These are phyloP conservation scores for Xestia rhomboidea DNA, from an alignment of 2,888 invertebrate genomes.

Conservation along the genomic window DNA sequence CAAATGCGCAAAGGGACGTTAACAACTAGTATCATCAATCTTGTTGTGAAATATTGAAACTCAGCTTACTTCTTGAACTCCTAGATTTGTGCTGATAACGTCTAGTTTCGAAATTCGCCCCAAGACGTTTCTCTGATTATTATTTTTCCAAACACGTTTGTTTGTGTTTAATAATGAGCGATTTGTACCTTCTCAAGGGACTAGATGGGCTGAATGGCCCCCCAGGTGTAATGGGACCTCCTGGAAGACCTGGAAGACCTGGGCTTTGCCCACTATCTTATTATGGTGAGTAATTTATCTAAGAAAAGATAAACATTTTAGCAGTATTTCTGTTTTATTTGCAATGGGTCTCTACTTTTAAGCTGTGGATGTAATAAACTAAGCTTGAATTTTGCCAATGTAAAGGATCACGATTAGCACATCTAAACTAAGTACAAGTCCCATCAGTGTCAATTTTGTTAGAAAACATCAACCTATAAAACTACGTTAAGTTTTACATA, in stretches of 20 bases:
- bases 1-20: neutral
- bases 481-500: too few relatives aligned
- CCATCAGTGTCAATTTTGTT: too few relatives aligned
- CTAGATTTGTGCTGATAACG: neutral
- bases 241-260: constrained; percentile 16
- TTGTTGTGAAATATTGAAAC: neutral
- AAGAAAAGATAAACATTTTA: neutral
- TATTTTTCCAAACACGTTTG: neutral
- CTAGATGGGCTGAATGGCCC: rapidly evolving
- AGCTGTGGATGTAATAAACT: too few relatives aligned
- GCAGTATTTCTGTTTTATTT: too few relatives aligned
- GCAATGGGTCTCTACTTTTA: too few relatives aligned
- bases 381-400: too few relatives aligned
- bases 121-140: neutral
- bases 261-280: neutral
- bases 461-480: too few relatives aligned
- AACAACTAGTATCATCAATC: neutral
- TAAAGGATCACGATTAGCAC: too few relatives aligned
- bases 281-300: constrained; percentile 14
- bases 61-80: neutral
- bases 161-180: neutral
- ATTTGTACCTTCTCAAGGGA: constrained; percentile 4
- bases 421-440: too few relatives aligned
- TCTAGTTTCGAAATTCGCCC: neutral
- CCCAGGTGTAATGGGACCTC: constrained; percentile 10